Evolutionary conservation across 2,888 invertebrate genomes (phyloP).

Genomic region (Cheilosia vulpina): DNA sequence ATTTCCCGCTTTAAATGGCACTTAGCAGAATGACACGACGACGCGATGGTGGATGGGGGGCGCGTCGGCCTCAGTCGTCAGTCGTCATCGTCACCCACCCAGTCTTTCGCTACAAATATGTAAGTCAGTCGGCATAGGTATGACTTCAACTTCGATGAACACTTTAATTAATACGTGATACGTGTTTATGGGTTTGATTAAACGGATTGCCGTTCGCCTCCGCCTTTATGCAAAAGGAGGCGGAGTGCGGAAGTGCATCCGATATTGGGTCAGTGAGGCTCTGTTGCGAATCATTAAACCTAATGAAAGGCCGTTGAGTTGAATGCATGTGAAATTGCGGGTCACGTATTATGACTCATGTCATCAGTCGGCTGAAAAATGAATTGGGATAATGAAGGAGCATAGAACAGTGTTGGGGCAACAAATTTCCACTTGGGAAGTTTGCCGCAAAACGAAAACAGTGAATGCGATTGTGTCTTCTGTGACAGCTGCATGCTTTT

Average conservation of each 20-base stretch:
- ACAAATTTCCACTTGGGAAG: not conserved
- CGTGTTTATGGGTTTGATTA: conserved; percentile 44
- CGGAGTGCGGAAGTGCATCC: conserved; percentile 33
- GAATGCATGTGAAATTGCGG: not conserved
- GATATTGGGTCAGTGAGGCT: conserved; percentile 17
- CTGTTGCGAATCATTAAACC: conserved; percentile 25
- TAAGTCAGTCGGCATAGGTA: not conserved
- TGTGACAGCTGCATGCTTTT: conserved; percentile 34
- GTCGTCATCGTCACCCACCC: not conserved
- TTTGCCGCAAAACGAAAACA: not conserved
- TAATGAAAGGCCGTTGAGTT: conserved; percentile 18
- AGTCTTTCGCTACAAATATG: not conserved
- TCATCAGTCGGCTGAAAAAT: not conserved
- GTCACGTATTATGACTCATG: not conserved
- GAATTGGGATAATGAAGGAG: no score
- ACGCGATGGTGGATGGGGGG: conserved; percentile 2
- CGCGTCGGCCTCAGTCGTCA: conserved; percentile 1
- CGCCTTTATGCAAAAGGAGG: not conserved
- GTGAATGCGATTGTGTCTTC: not conserved
- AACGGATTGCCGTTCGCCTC: conserved; percentile 5
- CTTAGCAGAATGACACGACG: conserved; percentile 57
- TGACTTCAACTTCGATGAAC: conserved; percentile 16
- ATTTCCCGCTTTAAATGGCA: conserved; percentile 63
- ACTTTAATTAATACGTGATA: conserved; percentile 51
- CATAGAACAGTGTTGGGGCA: no score